Conservation (phyloP, 2,888 invertebrate species). For the Dermolepida albohirtum region DNA sequence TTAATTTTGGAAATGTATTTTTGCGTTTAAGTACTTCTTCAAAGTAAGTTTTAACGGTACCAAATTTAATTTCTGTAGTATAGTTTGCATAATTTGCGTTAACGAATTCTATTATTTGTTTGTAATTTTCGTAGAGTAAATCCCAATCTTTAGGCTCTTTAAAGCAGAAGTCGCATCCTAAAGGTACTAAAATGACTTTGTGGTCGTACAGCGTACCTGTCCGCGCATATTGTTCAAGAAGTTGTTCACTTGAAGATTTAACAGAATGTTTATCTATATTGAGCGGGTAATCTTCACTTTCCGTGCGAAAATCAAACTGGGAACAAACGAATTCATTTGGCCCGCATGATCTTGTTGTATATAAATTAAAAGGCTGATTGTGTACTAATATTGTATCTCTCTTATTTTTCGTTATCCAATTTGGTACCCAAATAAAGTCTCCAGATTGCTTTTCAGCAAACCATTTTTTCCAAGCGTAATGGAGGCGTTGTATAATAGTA, state of each 20-base stretch:
- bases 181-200: slow-evolving; percentile 28
- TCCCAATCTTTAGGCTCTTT: slow-evolving; percentile 15
- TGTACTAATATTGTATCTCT: slow-evolving; percentile 17
- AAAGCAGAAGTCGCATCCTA: slow-evolving; percentile 28
- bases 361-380: slow-evolving; percentile 21
- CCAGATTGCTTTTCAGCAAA: slow-evolving; percentile 20
- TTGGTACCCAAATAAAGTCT: slow-evolving; percentile 31
- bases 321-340: slow-evolving; percentile 26
- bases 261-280: slow-evolving; percentile 1
- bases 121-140: slow-evolving; percentile 18
- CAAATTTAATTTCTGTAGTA: slow-evolving; percentile 18
- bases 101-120: slow-evolving; percentile 9
- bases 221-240: slow-evolving; percentile 24
- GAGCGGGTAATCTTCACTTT: slow-evolving; percentile 2
- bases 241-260: not conserved
- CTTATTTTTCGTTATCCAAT: not conserved
- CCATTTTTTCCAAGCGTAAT: slow-evolving; percentile 37
- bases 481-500: slow-evolving; percentile 31
- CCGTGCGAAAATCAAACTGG: slow-evolving; percentile 4
- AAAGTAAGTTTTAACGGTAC: slow-evolving; percentile 30
- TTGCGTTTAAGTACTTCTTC: slow-evolving; percentile 16
- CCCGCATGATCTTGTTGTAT: slow-evolving; percentile 22
- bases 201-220: slow-evolving; percentile 23
- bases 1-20: slow-evolving; percentile 17
- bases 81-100: not conserved